Base-by-base conservation (phyloP, 2,888 invertebrate species). In the Julus scandinavius region DNA sequence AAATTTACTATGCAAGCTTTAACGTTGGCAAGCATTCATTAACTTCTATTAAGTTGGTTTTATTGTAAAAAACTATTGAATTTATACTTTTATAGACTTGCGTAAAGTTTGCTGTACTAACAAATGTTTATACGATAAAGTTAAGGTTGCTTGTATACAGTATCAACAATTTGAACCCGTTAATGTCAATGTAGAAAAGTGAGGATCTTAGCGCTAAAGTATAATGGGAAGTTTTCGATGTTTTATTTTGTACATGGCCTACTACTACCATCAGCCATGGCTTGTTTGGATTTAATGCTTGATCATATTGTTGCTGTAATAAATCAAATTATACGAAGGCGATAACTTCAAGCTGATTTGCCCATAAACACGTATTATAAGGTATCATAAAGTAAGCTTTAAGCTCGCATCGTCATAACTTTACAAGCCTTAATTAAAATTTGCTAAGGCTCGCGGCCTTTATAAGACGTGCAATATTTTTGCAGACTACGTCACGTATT, bases 341-440 rank as follows among this genome's bases (percentile, higher is more conserved):
- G 72, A 72, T 72, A 29, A 72, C 13, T 54, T 54, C 58, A 72
- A 63, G n/a, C 63, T 72, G 72, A 72, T 72, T 72, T 72, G 72
- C 29, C 29, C 20, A 72, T 72, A 72, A 72, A 72, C 29, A 72
- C 45, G 45, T 29, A 6, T 29, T 6, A 29, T 72, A 20, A 7
- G 2, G 29, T 72, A 72, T 72, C 20, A 72, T 72, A 72, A 72
- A 29, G 72, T 72, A 72, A 29, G 29, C n/a, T 72, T 11, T 72
- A 72, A 72, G 20, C 72, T 1, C n/a, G n/a, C 63, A 6, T 29
- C 72, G 7, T 72, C 63, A 29, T 72, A n/a, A 9, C 29, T 20
- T 63, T 17, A 9, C 29, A 20, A 29, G 7, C 29, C 29, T 72
- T 72, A 72, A 72, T 72, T 72, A 72, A 72, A 63, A 72, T 72